These are phyloP conservation scores for Acanthopleura granulata DNA, from an alignment of 2,888 invertebrate genomes.

Conservation along the genomic window DNA sequence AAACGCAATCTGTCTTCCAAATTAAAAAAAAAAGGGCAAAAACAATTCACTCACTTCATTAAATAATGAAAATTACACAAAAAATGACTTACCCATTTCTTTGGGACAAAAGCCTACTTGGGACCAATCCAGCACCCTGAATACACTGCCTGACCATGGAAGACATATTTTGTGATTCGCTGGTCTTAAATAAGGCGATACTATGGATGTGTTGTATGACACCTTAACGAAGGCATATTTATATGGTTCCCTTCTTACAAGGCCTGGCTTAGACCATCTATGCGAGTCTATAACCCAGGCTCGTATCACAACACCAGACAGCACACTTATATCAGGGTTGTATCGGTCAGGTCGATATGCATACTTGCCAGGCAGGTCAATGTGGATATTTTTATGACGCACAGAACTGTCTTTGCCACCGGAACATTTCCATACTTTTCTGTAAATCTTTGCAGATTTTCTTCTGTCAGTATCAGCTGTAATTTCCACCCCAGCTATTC, in stretches of 20 bases:
- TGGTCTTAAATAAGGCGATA: constrained; percentile 49
- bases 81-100: constrained; percentile 40
- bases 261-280: constrained; percentile 32
- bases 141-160: constrained; percentile 39
- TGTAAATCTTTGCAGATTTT: constrained; percentile 33
- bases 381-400: constrained; percentile 30
- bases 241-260: constrained; percentile 29
- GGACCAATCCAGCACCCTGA: constrained; percentile 30
- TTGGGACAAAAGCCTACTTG: constrained; percentile 34
- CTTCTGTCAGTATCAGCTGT: constrained; percentile 24
- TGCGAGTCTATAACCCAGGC: constrained; percentile 48
- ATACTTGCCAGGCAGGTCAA: constrained; percentile 36
- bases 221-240: constrained; percentile 39
- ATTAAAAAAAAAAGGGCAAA: too few relatives aligned
- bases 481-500: constrained; percentile 43
- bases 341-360: constrained; percentile 47
- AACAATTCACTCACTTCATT: too few relatives aligned
- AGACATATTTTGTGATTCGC: constrained; percentile 35
- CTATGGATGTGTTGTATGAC: constrained; percentile 33
- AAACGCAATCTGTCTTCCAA: too few relatives aligned
- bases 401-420: neutral
- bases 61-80: too few relatives aligned
- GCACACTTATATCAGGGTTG: constrained; percentile 34
- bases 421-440: constrained; percentile 42
- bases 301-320: constrained; percentile 38